Conservation (phyloP, 1,140 invertebrate genomes). For the Elysia chlorotica region DNA sequence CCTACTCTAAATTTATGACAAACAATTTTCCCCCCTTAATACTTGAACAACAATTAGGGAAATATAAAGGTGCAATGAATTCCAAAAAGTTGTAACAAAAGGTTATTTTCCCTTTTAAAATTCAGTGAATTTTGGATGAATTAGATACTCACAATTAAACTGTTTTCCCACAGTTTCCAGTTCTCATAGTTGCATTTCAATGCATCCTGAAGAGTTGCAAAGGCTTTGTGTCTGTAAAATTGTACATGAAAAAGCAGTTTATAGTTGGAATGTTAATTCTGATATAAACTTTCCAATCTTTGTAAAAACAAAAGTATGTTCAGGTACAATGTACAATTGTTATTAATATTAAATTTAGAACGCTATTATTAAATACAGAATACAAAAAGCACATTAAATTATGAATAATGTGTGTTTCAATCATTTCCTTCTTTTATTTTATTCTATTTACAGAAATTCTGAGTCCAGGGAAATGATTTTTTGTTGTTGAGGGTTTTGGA, state of each 20-base stretch:
- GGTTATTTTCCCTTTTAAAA: background rate
- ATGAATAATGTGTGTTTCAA: background rate
- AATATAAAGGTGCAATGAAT: background rate
- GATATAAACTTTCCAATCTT: no score
- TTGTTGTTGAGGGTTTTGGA: no score
- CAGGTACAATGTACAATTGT: no score
- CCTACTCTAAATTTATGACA: background rate
- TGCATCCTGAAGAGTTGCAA: constrained; percentile 73
- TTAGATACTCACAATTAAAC: constrained; percentile 46
- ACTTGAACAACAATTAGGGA: background rate
- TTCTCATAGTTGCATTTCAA: constrained; percentile 92
- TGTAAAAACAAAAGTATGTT: no score
- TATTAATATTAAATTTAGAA: no score
- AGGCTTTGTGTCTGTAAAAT: constrained; percentile 72
- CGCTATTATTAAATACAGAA: no score
- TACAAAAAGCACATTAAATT: constrained; percentile 12
- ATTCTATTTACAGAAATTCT: no score
- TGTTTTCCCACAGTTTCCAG: constrained; percentile 97
- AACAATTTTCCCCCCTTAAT: background rate
- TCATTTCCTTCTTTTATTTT: background rate
- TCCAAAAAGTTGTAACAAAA: background rate
- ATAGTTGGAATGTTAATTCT: no score
- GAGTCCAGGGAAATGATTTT: no score
- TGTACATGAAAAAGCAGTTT: no score
- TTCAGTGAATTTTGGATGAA: background rate